Evolutionary conservation across 2,888 invertebrate species (phyloP).

Genomic region (Metellina segmentata): DNA sequence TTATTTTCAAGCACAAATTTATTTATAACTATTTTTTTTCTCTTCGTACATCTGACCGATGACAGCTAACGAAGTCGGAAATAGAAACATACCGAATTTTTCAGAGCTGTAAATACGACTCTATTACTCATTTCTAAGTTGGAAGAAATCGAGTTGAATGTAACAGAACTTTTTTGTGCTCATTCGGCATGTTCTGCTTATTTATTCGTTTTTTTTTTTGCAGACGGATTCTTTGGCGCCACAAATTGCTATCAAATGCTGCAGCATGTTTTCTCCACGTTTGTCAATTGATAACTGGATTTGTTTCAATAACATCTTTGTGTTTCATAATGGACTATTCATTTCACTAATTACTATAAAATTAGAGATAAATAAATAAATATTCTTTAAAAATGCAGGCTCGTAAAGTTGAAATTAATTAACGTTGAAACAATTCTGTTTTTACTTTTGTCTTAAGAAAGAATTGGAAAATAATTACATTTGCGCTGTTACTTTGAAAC

Average conservation of each 20-base stretch:
- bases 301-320: background rate
- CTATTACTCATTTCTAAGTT: conserved; percentile 15
- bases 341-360: background rate
- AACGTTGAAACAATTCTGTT: too few relatives aligned
- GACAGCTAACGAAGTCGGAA: background rate
- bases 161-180: background rate
- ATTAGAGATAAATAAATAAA: too few relatives aligned
- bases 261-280: background rate
- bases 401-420: too few relatives aligned
- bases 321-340: background rate
- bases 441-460: too few relatives aligned
- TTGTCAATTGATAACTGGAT: background rate
- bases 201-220: background rate
- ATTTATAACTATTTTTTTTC: conserved; percentile 21
- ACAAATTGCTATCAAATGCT: background rate
- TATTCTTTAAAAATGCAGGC: too few relatives aligned
- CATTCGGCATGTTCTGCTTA: background rate
- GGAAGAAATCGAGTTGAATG: background rate
- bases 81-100: conserved; percentile 6
- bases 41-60: background rate
- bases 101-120: background rate
- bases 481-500: too few relatives aligned
- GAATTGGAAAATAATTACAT: too few relatives aligned
- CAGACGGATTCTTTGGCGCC: background rate
- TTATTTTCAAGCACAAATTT: conserved; percentile 20